phyloP scores from a whole-genome alignment of 2,888 invertebrate species.

The Clanis bilineata region DNA sequence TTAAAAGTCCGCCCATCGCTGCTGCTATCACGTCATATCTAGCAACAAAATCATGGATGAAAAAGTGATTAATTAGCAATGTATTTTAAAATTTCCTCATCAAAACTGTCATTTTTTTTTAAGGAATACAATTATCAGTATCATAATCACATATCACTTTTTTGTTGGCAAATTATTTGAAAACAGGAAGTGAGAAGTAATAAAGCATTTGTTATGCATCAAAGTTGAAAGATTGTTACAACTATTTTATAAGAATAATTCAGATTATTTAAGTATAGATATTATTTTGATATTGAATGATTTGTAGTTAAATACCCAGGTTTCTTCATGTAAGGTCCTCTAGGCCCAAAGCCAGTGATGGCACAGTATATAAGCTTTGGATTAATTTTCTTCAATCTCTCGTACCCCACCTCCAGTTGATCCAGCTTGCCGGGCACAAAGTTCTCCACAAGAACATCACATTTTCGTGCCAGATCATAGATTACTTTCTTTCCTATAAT shows the following conservation, averaged over 20 bases:
- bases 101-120: no score
- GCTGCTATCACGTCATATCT: constrained; percentile 97
- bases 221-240: no score
- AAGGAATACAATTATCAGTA: no score
- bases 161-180: no score
- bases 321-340: constrained; percentile 91
- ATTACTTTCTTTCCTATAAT: constrained; percentile 80
- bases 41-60: constrained; percentile 32
- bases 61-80: not conserved
- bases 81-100: not conserved
- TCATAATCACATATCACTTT: no score
- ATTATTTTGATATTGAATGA: no score
- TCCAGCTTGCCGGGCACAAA: constrained; percentile 95
- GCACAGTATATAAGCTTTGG: constrained; percentile 96
- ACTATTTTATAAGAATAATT: no score
- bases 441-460: constrained; percentile 96
- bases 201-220: no score
- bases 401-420: constrained; percentile 90
- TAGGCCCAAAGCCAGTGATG: constrained; percentile 94
- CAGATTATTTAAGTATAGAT: no score
- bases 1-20: constrained; percentile 94
- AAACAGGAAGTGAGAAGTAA: no score
- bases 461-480: constrained; percentile 86
- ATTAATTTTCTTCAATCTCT: constrained; percentile 85
- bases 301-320: no score